These are phyloP conservation scores for Hyperopisus bebe DNA, from an alignment of 2,113 vertebrate genomes.

Conservation along the genomic window DNA sequence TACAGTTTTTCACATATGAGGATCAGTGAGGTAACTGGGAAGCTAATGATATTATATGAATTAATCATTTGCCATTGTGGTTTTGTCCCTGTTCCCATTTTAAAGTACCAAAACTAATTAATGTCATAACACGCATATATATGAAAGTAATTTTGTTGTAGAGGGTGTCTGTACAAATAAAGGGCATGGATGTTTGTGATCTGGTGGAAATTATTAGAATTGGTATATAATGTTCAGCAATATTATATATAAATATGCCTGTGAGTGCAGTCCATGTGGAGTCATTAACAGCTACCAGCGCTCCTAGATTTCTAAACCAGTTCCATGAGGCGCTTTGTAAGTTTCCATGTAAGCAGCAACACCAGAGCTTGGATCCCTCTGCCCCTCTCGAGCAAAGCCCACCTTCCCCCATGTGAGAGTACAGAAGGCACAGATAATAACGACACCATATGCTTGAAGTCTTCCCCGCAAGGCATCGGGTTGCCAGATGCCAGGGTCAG, in stretches of 20 bases:
- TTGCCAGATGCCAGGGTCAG: conserved; percentile 56
- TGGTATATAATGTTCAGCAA: background rate
- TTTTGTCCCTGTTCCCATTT: background rate
- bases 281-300: background rate
- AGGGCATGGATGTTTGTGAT: background rate
- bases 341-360: background rate
- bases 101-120: background rate
- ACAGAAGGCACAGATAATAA: conserved; percentile 11
- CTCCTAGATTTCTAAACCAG: background rate
- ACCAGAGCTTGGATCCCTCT: background rate
- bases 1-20: background rate
- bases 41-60: background rate
- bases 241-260: background rate
- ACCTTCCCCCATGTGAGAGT: conserved; percentile 6
- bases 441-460: conserved; percentile 9
- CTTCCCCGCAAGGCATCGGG: conserved; percentile 26
- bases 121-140: background rate
- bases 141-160: background rate
- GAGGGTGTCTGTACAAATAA: background rate
- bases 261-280: background rate
- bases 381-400: background rate
- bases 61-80: background rate
- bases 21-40: background rate
- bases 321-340: background rate
- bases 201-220: background rate